Percentiles rank a stretch among this genome's conserved stretches.
Evolutionary conservation across 2,113 vertebrate genomes (phyloP).

Genomic region (Budorcas taxicolor): DNA sequence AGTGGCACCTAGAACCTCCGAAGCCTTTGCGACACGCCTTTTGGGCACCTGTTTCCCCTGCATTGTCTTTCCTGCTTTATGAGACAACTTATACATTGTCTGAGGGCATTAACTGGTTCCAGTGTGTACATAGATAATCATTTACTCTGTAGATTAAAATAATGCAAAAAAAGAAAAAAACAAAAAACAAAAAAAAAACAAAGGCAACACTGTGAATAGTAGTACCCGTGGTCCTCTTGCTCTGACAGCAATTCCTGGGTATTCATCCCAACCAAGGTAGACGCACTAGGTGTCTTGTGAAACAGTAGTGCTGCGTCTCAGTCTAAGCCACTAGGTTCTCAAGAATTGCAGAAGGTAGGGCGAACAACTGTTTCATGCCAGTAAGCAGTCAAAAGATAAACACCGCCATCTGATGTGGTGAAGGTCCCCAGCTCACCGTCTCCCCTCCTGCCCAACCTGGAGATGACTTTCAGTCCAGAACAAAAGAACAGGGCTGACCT

Average conservation of each 20-base stretch:
- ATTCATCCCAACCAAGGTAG: conserved; percentile 83
- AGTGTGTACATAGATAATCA: conserved; percentile 81
- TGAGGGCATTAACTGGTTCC: conserved; percentile 86
- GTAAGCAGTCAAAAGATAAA: conserved; percentile 60
- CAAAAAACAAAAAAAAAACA: conserved; percentile 51
- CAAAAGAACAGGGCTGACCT: not conserved
- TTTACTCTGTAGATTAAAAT: conserved; percentile 82
- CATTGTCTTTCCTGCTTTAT: conserved; percentile 84
- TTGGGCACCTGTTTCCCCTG: conserved; percentile 77
- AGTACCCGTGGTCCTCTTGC: conserved; percentile 78
- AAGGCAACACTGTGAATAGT: conserved; percentile 86
- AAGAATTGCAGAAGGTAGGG: conserved; percentile 86
- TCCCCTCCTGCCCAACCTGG: not conserved
- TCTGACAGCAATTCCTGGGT: conserved; percentile 83
- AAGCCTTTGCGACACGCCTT: conserved; percentile 81
- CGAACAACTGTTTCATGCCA: conserved; percentile 83
- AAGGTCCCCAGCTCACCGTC: conserved; percentile 48
- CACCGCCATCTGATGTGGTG: not conserved
- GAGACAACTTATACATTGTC: conserved; percentile 81
- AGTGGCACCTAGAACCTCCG: conserved; percentile 75
- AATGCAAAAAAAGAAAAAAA: conserved; percentile 39
- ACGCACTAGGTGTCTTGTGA: conserved; percentile 82
- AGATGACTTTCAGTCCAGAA: not conserved
- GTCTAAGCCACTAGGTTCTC: conserved; percentile 86
- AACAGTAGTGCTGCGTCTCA: conserved; percentile 86